Conservation (phyloP, 37 sponge, comb jelly and placozoan species). For the Ephydatia muelleri region DNA sequence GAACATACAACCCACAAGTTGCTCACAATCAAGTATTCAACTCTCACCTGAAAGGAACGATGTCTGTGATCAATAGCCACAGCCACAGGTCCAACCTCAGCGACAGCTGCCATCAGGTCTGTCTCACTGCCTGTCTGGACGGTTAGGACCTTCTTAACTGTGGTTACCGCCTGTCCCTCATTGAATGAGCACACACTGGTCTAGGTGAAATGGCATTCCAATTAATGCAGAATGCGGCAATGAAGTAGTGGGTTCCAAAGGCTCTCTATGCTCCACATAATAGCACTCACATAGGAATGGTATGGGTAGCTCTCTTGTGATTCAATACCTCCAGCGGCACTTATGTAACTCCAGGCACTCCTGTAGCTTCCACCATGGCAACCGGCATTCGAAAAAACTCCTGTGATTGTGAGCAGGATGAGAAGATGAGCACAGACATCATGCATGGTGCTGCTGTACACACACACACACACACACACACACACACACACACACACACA, state of each 20-base stretch:
- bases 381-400: constrained; percentile 23
- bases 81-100: constrained; percentile 31
- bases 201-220: not conserved
- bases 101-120: constrained; percentile 32
- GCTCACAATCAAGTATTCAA: not conserved
- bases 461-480: not conserved
- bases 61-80: constrained; percentile 39
- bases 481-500: not conserved
- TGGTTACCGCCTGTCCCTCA: not conserved
- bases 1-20: not conserved
- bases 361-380: constrained; percentile 38
- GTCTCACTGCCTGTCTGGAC: constrained; percentile 17
- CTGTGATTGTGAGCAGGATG: not conserved
- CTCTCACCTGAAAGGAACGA: constrained; percentile 22
- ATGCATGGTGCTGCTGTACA: no score
- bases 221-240: not conserved
- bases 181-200: constrained; percentile 12
- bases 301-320: not conserved
- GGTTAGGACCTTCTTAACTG: not conserved
- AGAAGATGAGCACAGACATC: no score
- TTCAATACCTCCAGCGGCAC: constrained; percentile 13
- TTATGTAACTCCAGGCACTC: constrained; percentile 40
- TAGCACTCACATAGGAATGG: not conserved
- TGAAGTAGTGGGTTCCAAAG: not conserved
- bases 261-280: not conserved